Conservation (phyloP, 2,113 vertebrate species). For the Cyprinodon brontotheroides region DNA sequence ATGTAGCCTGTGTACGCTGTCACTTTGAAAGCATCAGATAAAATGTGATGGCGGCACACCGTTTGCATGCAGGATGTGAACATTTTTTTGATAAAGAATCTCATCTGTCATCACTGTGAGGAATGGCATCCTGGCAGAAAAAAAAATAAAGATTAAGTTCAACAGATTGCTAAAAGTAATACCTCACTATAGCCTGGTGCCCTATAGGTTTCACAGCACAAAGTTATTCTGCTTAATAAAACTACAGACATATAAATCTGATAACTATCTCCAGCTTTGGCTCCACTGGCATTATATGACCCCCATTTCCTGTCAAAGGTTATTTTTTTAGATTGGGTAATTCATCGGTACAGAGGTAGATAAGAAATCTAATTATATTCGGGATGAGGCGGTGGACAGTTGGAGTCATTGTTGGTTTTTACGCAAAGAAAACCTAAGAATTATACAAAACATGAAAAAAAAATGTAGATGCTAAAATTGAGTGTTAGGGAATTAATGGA, state of each 20-base stretch:
- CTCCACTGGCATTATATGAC: constrained; percentile 29
- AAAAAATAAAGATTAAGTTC: constrained; percentile 53
- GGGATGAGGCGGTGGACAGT: constrained; percentile 33
- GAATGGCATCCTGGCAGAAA: constrained; percentile 28
- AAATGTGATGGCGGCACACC: constrained; percentile 61
- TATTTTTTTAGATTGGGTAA: constrained; percentile 47
- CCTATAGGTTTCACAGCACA: constrained; percentile 19
- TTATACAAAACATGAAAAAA: constrained; percentile 18
- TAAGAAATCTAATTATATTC: constrained; percentile 68
- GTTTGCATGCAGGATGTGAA: constrained; percentile 60
- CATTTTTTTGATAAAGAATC: constrained; percentile 62
- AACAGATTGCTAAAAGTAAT: constrained; percentile 67
- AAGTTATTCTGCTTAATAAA: constrained; percentile 47
- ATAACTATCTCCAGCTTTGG: constrained; percentile 25
- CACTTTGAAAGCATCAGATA: constrained; percentile 56
- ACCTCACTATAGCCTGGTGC: constrained; percentile 36
- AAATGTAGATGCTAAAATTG: constrained; percentile 16
- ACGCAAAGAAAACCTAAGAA: constrained; percentile 14
- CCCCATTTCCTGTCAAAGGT: constrained; percentile 69
- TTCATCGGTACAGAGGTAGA: constrained; percentile 43
- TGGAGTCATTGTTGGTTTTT: constrained; percentile 43
- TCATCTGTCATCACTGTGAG: constrained; percentile 48
- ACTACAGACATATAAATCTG: constrained; percentile 37
- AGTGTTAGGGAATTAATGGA: constrained; percentile 34
- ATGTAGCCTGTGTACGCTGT: constrained; percentile 40